phyloP scores from a whole-genome alignment of 2,888 invertebrate genomes.

The Coelogynopora nodosa region DNA sequence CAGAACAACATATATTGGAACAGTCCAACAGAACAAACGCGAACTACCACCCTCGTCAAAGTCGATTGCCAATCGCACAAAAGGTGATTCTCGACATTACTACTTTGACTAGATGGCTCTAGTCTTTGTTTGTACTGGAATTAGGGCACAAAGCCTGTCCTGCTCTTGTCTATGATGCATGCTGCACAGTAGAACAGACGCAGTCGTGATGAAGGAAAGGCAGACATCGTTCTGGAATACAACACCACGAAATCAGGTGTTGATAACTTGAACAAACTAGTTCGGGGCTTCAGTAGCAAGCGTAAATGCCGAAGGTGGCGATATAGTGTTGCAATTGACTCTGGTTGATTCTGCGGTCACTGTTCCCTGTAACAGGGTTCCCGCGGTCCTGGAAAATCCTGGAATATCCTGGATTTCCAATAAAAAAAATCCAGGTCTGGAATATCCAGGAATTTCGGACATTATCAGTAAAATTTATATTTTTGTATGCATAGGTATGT shows the following conservation, averaged over 20 bases:
- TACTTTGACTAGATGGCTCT: background rate
- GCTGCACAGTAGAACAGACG: background rate
- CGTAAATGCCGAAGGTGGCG: background rate
- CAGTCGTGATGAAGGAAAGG: background rate
- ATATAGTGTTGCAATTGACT: background rate
- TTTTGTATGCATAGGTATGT: too few species aligned
- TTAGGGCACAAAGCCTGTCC: background rate
- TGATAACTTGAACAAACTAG: background rate
- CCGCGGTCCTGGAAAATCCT: too few species aligned
- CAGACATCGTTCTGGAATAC: background rate
- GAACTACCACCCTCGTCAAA: background rate
- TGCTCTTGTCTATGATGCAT: background rate
- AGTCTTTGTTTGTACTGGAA: background rate
- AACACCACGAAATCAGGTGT: background rate
- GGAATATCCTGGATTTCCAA: too few species aligned
- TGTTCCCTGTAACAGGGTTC: background rate
- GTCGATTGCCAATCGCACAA: background rate
- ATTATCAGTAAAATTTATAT: too few species aligned
- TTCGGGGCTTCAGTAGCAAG: background rate
- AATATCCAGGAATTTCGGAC: too few species aligned
- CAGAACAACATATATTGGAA: background rate
- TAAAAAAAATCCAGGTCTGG: too few species aligned
- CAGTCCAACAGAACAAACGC: background rate
- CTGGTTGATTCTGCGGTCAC: background rate
- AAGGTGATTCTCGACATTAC: background rate